Conservation (phyloP, 2,888 invertebrate species). For the Pyrochroa serraticornis region DNA sequence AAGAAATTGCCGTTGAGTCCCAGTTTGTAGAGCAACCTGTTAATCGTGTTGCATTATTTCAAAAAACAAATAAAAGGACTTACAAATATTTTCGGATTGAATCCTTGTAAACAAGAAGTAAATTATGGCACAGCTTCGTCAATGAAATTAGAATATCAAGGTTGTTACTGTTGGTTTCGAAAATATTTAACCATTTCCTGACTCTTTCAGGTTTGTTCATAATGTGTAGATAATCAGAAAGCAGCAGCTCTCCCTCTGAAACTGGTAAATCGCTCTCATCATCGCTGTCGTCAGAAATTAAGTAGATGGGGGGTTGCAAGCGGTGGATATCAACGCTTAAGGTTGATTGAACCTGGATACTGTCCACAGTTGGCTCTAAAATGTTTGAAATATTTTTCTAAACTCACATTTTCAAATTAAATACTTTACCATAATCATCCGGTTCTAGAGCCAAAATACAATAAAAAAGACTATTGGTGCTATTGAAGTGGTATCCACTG, state of each 20-base stretch:
- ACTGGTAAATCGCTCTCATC: conserved; percentile 64
- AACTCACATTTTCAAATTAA: neutral
- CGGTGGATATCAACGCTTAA: conserved; percentile 55
- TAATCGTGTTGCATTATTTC: no score
- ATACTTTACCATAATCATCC: conserved; percentile 66
- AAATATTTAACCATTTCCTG: conserved; percentile 60
- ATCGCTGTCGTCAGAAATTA: conserved; percentile 51
- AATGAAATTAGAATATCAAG: conserved; percentile 50
- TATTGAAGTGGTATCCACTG: conserved; percentile 53
- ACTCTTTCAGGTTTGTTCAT: conserved; percentile 54
- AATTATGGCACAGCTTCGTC: conserved; percentile 76
- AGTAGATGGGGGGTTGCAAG: conserved; percentile 54
- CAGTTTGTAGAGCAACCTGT: conserved; percentile 53
- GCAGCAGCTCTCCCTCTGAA: conserved; percentile 51
- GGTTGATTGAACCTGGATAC: conserved; percentile 66
- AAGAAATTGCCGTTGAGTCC: conserved; percentile 53
- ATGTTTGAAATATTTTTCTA: conserved; percentile 33
- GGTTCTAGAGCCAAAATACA: conserved; percentile 73
- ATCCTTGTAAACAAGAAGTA: conserved; percentile 79
- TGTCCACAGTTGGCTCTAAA: conserved; percentile 60
- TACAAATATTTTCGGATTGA: conserved; percentile 87
- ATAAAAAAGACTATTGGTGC: conserved; percentile 66
- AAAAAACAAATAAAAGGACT: conserved; percentile 37
- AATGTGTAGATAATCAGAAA: conserved; percentile 52
- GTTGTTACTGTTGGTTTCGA: conserved; percentile 55